Percentiles rank a stretch among this genome's conserved stretches.
Evolutionary conservation across 2,113 vertebrate species (phyloP).

Genomic region (Lucifuga dentata): DNA sequence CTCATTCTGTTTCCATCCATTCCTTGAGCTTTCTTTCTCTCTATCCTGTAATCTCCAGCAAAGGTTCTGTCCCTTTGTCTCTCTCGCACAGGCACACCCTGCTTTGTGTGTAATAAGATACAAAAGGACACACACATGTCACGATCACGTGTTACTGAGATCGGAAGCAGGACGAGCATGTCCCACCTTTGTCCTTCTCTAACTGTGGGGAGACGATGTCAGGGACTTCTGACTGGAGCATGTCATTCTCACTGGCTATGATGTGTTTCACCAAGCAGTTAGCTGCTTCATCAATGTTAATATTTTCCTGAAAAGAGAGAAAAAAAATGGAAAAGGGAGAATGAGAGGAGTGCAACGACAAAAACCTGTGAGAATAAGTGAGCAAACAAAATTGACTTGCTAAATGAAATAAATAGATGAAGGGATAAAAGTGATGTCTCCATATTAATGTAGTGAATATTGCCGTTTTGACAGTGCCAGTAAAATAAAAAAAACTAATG

Average conservation of each 20-base stretch:
- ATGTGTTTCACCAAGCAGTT: constrained; percentile 97
- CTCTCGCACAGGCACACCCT: constrained; percentile 41
- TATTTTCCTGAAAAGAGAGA: constrained; percentile 87
- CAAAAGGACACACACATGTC: constrained; percentile 37
- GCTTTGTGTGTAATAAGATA: constrained; percentile 37
- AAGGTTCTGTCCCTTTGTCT: constrained; percentile 24
- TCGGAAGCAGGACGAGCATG: constrained; percentile 91
- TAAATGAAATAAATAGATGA: constrained; percentile 10
- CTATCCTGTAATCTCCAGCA: constrained; percentile 5
- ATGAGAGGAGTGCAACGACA: not conserved
- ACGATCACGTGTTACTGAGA: constrained; percentile 63
- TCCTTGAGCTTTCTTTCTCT: constrained; percentile 51
- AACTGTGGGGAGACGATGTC: constrained; percentile 92
- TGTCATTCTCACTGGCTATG: constrained; percentile 92
- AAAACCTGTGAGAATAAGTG: constrained; percentile 11
- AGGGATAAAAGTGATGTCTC: too few relatives aligned
- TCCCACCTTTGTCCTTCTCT: constrained; percentile 84
- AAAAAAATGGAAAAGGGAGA: not conserved
- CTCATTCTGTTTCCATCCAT: constrained; percentile 34
- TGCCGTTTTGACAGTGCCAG: too few relatives aligned
- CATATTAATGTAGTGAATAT: too few relatives aligned
- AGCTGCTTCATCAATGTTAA: constrained; percentile 96
- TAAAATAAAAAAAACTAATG: too few relatives aligned
- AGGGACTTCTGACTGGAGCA: constrained; percentile 86
- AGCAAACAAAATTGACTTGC: constrained; percentile 16